phyloP scores from a whole-genome alignment of 2,888 invertebrate genomes.

The Hirtodrosophila alboralis region DNA sequence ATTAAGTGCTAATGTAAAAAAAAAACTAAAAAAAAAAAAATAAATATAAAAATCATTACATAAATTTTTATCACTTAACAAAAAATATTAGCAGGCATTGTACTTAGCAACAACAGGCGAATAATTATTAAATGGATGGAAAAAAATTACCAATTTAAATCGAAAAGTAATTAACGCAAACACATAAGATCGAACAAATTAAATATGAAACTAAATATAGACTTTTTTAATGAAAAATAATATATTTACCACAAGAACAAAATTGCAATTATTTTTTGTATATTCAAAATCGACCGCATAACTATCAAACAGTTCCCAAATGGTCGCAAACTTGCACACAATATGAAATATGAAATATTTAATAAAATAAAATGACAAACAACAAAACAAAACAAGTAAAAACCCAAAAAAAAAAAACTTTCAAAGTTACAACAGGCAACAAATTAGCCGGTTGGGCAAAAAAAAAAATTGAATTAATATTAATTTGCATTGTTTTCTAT shows the following conservation, averaged over 20 bases:
- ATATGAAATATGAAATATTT: conserved; percentile 2
- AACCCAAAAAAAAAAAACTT: conserved; percentile 16
- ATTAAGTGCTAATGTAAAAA: conserved; percentile 24
- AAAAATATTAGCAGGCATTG: conserved; percentile 54
- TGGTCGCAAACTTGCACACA: conserved; percentile 19
- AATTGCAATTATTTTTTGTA: conserved; percentile 21
- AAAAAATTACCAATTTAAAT: conserved; percentile 44
- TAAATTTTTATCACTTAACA: conserved; percentile 47
- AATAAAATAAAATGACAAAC: conserved; percentile 1
- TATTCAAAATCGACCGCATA: conserved; percentile 40
- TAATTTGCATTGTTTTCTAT: conserved; percentile 63
- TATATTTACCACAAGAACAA: conserved; percentile 16
- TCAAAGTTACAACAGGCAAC: conserved; percentile 14
- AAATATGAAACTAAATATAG: conserved; percentile 37
- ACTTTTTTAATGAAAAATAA: conserved; percentile 32
- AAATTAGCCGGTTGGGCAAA: conserved; percentile 9
- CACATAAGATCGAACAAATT: conserved; percentile 39
- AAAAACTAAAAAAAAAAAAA: conserved; percentile 3
- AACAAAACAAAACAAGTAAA: conserved; percentile 7
- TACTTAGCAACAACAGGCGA: conserved; percentile 47
- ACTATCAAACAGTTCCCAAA: conserved; percentile 28
- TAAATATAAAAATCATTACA: conserved; percentile 24
- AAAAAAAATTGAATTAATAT: conserved; percentile 41
- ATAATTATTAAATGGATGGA: conserved; percentile 34
- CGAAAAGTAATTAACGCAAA: conserved; percentile 48